Conservation (phyloP, 2,888 invertebrate genomes). For the Drosophila nigricruria region DNA sequence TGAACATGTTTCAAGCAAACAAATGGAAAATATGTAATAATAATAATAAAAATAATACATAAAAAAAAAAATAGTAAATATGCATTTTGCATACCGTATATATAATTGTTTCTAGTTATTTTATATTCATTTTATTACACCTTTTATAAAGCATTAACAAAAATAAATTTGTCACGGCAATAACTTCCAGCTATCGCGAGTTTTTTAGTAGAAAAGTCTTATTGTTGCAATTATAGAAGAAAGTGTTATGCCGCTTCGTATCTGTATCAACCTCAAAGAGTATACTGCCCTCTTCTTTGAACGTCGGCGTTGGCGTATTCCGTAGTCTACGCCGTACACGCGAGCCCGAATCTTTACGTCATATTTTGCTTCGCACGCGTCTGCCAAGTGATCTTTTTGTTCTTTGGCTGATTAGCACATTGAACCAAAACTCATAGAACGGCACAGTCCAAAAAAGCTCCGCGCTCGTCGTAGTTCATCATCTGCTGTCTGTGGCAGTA, state of each 20-base stretch:
- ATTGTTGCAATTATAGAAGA: not conserved
- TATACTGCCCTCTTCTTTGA: constrained; percentile 30
- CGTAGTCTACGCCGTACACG: constrained; percentile 48
- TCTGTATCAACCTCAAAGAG: constrained; percentile 16
- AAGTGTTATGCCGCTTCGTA: not conserved
- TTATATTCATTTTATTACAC: not conserved
- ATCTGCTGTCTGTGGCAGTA: constrained; percentile 26
- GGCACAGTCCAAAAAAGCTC: constrained; percentile 18
- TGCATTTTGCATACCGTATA: not conserved
- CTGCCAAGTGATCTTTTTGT: constrained; percentile 70
- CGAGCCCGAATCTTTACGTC: constrained; percentile 69
- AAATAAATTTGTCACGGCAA: not conserved
- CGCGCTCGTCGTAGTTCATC: constrained; percentile 30
- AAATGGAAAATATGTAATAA: not conserved
- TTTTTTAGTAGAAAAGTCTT: too few species aligned
- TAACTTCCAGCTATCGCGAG: too few species aligned
- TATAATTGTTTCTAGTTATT: not conserved
- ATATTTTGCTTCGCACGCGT: constrained; percentile 67
- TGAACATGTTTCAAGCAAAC: not conserved
- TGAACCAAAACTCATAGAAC: constrained; percentile 56
- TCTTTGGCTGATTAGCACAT: constrained; percentile 61
- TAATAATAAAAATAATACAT: not conserved
- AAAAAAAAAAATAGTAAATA: not conserved
- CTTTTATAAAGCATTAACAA: too few species aligned
- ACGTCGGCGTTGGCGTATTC: constrained; percentile 18